Base-by-base conservation (phyloP, 2,797 vertebrate species). In the Atherinosoma microstoma region DNA sequence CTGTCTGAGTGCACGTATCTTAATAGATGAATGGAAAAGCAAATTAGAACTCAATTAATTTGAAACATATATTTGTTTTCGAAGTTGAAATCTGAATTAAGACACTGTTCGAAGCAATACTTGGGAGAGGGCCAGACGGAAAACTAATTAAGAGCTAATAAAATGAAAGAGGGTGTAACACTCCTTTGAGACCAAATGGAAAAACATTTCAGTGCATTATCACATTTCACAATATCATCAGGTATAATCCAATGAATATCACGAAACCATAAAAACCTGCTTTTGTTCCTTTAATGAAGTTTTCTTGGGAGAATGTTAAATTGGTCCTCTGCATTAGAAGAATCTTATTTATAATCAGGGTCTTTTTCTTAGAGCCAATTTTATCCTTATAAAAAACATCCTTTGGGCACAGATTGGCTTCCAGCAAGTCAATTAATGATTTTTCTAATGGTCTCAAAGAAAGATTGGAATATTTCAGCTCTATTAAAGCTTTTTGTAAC, bases 31-130 rank as follows among this genome's bases (percentile, higher is more conserved):
- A 78, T 42, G 1, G 9, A 67, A 58, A 67, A 73, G 45, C 35
- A 68, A 73, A 83, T 74, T 38, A 76, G 18, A 72, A n/a, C 35
- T 56, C 16, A 67, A 51, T 71, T 60, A 71, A 76, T 75, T 38
- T 32, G 35, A 57, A 36, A 59, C 16, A 40, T 29, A 36, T 57
- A 58, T 51, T 58, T 70, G 54, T 63, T 78, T 81, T 60, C 34
- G 40, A 76, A 77, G 56, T 36, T 73, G 34, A 58, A 35, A 69
- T 78, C 12, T 38, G 29, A 79, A 78, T n/a, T 67, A 40, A 60
- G 58, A 40, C 0, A 11, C 49, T 38, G 8, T 36, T 73, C 27
- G 71, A 59, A 70, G 69, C 53, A 51, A 53, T 34, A 36, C 67
- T 60, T 27, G 36, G 20, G 22, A 58, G 36, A 63, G 45, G n/a